Evolutionary conservation across 2,888 invertebrate genomes (phyloP).

Genomic region (Deroplatys truncata): DNA sequence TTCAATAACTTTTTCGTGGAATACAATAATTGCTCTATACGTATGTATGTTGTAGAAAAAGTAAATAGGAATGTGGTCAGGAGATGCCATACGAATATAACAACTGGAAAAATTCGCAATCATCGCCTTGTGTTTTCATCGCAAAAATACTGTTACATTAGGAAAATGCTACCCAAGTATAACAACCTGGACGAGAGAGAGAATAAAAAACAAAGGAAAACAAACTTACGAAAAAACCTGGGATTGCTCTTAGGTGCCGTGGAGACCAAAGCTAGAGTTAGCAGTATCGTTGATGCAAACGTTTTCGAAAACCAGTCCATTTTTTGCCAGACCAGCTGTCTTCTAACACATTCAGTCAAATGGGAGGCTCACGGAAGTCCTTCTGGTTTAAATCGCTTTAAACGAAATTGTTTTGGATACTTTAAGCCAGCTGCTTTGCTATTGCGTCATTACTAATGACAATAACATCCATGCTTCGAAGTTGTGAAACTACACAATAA

Average conservation of each 20-base stretch:
- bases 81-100: no score
- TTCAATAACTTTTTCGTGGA: no score
- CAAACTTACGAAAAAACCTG: background rate
- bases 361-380: background rate
- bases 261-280: background rate
- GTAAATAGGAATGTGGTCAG: no score
- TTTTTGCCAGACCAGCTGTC: background rate
- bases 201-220: background rate
- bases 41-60: no score
- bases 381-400: background rate
- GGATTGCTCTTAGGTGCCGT: background rate
- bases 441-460: background rate
- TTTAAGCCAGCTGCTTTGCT: background rate
- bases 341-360: background rate
- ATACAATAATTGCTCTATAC: no score
- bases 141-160: no score
- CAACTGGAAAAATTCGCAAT: no score
- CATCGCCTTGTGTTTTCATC: no score
- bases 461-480: background rate
- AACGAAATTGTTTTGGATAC: background rate
- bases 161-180: no score
- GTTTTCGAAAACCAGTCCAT: background rate
- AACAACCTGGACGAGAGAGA: accelerated
- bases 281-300: background rate
- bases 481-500: background rate